phyloP scores from a whole-genome alignment of 2,888 invertebrate species.

The Drosophila anomelani region DNA sequence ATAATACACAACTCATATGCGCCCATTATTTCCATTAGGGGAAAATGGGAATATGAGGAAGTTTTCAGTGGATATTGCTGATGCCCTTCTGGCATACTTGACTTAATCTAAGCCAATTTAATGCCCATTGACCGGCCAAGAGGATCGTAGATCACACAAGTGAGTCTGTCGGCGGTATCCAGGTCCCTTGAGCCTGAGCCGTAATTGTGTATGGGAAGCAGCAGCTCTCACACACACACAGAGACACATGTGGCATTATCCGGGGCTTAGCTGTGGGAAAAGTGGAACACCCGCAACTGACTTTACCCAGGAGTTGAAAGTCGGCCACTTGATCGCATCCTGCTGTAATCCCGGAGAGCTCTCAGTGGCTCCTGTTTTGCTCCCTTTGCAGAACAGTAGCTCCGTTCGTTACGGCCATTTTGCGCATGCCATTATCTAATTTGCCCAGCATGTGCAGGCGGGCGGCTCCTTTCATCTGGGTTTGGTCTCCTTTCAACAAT shows the following conservation, averaged over 20 bases:
- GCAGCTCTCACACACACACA: slow-evolving; percentile 34
- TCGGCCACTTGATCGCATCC: slow-evolving; percentile 55
- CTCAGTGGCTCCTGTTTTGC: slow-evolving; percentile 15
- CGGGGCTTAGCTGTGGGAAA: slow-evolving; percentile 61
- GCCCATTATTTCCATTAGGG: slow-evolving; percentile 54
- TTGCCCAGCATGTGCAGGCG: slow-evolving; percentile 59
- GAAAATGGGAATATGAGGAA: slow-evolving; percentile 12
- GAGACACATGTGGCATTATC: slow-evolving; percentile 44
- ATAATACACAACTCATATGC: slow-evolving; percentile 72
- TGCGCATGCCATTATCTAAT: slow-evolving; percentile 80
- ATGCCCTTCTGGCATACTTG: slow-evolving; percentile 79
- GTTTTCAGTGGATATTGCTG: slow-evolving; percentile 18
- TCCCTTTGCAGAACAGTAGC: slow-evolving; percentile 39
- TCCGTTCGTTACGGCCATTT: slow-evolving; percentile 47
- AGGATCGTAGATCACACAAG: slow-evolving; percentile 55
- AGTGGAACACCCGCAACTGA: slow-evolving; percentile 78
- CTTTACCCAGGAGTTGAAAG: slow-evolving; percentile 39
- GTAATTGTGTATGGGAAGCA: slow-evolving; percentile 67
- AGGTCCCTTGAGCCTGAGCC: slow-evolving; percentile 38
- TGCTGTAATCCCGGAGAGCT: slow-evolving; percentile 61
- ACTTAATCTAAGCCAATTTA: slow-evolving; percentile 85
- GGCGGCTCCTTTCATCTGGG: slow-evolving; percentile 25
- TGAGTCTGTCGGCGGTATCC: slow-evolving; percentile 25
- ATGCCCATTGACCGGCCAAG: slow-evolving; percentile 65
- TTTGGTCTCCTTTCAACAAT: slow-evolving; percentile 33